Conservation (phyloP, 2,888 invertebrate genomes). For the Microctonus hyperodae region DNA sequence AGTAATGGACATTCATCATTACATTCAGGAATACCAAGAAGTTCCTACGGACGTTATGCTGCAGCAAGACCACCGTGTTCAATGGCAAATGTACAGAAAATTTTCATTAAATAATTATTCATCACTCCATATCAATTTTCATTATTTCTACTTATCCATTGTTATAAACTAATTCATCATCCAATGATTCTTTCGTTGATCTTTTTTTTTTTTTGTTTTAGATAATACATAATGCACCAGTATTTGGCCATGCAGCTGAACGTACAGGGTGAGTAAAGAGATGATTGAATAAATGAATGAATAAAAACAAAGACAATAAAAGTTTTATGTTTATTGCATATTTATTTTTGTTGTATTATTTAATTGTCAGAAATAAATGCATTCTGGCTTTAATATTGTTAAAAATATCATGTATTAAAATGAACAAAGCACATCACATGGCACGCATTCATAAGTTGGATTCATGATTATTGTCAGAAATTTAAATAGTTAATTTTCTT, state of each 20-base stretch:
- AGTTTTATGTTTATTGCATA: neutral
- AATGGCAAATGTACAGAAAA: conserved; percentile 70
- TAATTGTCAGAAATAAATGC: neutral
- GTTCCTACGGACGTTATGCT: conserved; percentile 68
- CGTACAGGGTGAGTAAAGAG: conserved; percentile 67
- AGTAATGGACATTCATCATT: conserved; percentile 51
- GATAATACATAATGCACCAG: conserved; percentile 72
- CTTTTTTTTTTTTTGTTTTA: conserved; percentile 59
- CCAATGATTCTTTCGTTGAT: neutral
- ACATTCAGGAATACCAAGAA: conserved; percentile 45
- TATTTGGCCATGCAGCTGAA: conserved; percentile 66
- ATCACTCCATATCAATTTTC: neutral
- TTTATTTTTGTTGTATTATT: neutral
- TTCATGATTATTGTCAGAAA: neutral
- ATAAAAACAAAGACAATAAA: conserved; percentile 12
- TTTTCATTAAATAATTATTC: neutral
- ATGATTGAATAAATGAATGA: neutral
- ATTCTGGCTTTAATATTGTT: neutral
- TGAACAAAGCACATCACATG: neutral
- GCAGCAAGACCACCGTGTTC: conserved; percentile 72
- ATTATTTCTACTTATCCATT: neutral
- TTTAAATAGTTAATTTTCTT: neutral
- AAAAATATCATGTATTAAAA: neutral
- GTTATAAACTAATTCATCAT: neutral
- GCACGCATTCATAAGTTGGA: too few relatives aligned